phyloP scores from a whole-genome alignment of 2,888 invertebrate species.

The Celastrina argiolus region DNA sequence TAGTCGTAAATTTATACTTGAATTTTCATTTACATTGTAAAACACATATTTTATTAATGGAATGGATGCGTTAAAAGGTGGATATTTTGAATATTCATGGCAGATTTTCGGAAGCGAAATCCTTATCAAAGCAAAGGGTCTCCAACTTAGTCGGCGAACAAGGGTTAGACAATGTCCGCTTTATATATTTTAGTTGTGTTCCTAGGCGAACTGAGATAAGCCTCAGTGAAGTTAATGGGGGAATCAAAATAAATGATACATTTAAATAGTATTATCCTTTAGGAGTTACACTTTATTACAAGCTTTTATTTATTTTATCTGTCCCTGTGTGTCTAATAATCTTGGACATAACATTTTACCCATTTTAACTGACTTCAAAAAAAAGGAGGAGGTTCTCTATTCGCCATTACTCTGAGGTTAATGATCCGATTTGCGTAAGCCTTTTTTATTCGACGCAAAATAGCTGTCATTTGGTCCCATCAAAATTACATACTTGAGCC shows the following conservation, averaged over 20 bases:
- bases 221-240: not conserved
- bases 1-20: not conserved
- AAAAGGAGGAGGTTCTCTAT: no score
- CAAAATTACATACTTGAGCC: no score
- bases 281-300: not conserved
- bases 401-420: no score
- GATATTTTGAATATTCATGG: constrained; percentile 10
- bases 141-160: not conserved
- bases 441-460: no score
- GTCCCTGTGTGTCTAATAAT: no score
- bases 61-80: not conserved
- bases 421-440: no score
- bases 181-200: constrained; percentile 16
- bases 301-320: no score
- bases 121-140: constrained; percentile 1
- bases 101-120: constrained; percentile 3
- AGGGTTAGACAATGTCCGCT: not conserved
- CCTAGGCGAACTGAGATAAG: not conserved
- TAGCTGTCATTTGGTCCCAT: no score
- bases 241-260: not conserved
- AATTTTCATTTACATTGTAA: not conserved
- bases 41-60: not conserved
- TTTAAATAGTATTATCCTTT: not conserved
- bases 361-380: no score
- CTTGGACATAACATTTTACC: no score